These are phyloP conservation scores for Eunapius fragilis DNA, from an alignment of 37 sponge, comb jelly and placozoan genomes.

Conservation along the genomic window DNA sequence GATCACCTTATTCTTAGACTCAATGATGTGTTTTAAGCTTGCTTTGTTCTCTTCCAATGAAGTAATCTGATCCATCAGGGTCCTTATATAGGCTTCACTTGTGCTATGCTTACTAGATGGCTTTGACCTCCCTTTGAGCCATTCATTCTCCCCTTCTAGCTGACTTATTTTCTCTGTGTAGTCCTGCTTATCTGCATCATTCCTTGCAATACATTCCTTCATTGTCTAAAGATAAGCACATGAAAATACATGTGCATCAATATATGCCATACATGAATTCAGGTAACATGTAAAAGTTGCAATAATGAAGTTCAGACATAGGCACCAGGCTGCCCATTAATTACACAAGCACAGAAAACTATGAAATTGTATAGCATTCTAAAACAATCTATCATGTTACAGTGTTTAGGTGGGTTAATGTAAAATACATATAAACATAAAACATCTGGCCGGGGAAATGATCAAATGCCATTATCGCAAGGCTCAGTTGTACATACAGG, in stretches of 20 bases:
- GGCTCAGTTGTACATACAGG: too few relatives aligned
- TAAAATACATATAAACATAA: too few relatives aligned
- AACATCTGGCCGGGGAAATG: too few relatives aligned
- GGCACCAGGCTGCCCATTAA: too few relatives aligned
- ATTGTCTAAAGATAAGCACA: background rate
- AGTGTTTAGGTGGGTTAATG: too few relatives aligned
- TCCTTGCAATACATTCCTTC: background rate
- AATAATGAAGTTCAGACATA: too few relatives aligned
- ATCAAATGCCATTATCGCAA: too few relatives aligned
- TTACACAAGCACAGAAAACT: too few relatives aligned
- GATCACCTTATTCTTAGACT: background rate
- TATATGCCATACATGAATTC: too few relatives aligned
- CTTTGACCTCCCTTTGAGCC: background rate
- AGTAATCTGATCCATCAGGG: background rate
- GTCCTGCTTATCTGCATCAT: background rate
- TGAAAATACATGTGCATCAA: background rate
- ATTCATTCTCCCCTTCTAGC: background rate
- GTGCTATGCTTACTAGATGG: background rate
- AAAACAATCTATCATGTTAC: too few relatives aligned
- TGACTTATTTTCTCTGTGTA: background rate
- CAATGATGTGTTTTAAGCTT: background rate
- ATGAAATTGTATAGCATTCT: too few relatives aligned
- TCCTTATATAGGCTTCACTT: background rate
- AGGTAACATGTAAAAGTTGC: too few relatives aligned
- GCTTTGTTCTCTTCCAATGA: background rate